Evolutionary conservation across 2,888 invertebrate genomes (phyloP).

Genomic region (Sinotaia quadrata): DNA sequence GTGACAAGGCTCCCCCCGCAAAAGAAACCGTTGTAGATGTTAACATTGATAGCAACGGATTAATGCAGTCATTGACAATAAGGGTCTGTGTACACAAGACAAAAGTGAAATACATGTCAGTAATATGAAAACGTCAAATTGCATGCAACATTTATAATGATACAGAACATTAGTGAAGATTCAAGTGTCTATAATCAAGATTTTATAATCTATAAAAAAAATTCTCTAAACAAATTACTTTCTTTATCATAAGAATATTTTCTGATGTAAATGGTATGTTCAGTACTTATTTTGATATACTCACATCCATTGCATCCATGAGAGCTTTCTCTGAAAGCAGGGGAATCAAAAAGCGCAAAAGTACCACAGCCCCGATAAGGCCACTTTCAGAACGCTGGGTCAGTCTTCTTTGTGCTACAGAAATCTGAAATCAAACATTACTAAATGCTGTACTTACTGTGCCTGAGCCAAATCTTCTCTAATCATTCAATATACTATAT

Average conservation of each 20-base stretch:
- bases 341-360: constrained; percentile 65
- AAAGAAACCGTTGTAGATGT: constrained; percentile 86
- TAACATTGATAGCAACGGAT: constrained; percentile 86
- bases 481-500: too few species aligned
- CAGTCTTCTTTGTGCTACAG: constrained; percentile 74
- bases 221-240: too few species aligned
- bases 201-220: too few species aligned
- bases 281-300: not conserved
- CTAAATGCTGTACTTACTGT: too few species aligned
- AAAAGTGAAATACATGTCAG: constrained; percentile 2
- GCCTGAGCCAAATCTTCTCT: too few species aligned
- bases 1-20: constrained; percentile 84
- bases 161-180: not conserved
- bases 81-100: constrained; percentile 85
- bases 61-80: constrained; percentile 85
- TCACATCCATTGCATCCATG: constrained; percentile 76
- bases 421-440: constrained; percentile 51
- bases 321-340: constrained; percentile 65
- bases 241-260: too few species aligned
- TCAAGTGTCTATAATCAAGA: not conserved
- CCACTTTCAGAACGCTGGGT: constrained; percentile 85
- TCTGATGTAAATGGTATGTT: too few species aligned
- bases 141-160: not conserved
- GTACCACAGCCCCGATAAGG: constrained; percentile 62
- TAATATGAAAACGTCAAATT: not conserved